These are phyloP conservation scores for Hucho hucho DNA, from an alignment of 2,113 vertebrate species.

Conservation along the genomic window DNA sequence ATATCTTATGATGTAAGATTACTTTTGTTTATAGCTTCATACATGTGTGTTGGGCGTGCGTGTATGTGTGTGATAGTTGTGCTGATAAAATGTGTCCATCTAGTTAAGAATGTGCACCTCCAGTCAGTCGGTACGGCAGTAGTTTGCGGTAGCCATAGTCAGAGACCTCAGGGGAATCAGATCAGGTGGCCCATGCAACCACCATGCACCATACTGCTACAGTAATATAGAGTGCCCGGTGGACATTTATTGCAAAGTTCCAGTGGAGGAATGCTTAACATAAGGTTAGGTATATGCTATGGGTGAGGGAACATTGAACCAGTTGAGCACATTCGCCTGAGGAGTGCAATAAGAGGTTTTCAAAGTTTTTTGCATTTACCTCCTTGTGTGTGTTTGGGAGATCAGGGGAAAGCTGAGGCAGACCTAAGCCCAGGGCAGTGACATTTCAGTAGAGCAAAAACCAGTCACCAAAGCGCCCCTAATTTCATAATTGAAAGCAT, in stretches of 20 bases:
- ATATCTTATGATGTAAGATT: background rate
- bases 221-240: background rate
- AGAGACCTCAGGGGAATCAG: background rate
- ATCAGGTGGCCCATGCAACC: too few relatives aligned
- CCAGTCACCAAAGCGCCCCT: constrained; percentile 21
- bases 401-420: constrained; percentile 31
- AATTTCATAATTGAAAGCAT: constrained; percentile 37
- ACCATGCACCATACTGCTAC: background rate
- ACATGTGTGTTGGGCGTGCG: background rate
- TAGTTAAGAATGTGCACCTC: background rate
- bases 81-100: background rate
- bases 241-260: background rate
- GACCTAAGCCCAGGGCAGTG: constrained; percentile 25
- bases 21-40: background rate
- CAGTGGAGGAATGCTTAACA: background rate
- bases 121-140: background rate
- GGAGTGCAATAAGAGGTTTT: too few relatives aligned
- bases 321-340: too few relatives aligned
- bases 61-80: constrained; percentile 1
- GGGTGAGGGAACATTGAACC: background rate
- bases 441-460: constrained; percentile 33
- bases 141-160: background rate
- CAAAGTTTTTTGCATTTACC: too few relatives aligned
- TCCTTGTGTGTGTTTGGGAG: constrained; percentile 23
- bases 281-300: background rate